Conservation (phyloP, 2,797 vertebrate species). For the Manis crassicaudata region DNA sequence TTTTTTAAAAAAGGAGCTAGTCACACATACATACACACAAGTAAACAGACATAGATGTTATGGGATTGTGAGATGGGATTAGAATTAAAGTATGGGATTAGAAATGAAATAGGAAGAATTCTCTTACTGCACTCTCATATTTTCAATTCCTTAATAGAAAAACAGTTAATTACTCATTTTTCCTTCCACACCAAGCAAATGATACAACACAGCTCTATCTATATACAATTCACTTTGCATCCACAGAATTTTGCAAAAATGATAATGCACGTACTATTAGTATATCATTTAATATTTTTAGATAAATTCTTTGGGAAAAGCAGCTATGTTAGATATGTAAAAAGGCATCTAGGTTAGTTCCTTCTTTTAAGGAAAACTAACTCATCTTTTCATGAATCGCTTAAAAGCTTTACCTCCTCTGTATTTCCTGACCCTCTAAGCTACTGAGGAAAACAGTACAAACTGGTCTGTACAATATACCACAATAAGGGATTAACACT, state of each 20-base stretch:
- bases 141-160: not conserved
- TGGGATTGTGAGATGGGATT: not conserved
- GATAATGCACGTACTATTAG: not conserved
- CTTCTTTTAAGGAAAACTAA: not conserved
- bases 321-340: not conserved
- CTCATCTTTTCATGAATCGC: not conserved
- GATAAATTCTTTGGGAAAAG: constrained; percentile 9
- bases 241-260: not conserved
- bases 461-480: not conserved
- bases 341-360: not conserved
- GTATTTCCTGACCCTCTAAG: not conserved
- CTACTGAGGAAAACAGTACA: not conserved
- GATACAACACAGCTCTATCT: not conserved
- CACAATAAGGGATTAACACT: not conserved
- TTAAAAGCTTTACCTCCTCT: not conserved
- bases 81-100: not conserved
- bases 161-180: not conserved
- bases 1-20: not conserved
- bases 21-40: not conserved
- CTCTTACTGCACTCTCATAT: not conserved
- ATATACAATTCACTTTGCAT: not conserved
- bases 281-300: not conserved
- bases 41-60: not conserved
- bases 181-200: not conserved
- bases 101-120: not conserved